These are phyloP conservation scores for Myotis planiceps DNA, from an alignment of 2,797 vertebrate genomes.

Conservation along the genomic window DNA sequence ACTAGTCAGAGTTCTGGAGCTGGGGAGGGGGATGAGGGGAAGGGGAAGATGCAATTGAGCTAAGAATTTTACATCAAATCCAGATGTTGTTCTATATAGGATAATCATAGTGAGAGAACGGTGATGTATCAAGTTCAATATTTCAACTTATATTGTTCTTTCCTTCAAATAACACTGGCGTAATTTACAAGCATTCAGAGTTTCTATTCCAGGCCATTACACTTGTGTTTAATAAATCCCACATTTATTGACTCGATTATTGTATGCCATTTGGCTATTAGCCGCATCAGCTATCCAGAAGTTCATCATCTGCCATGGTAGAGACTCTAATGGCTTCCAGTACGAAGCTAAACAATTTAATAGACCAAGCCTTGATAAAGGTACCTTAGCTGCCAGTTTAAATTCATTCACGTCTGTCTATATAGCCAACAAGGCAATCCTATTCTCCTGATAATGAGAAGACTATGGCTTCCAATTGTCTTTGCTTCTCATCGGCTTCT, in stretches of 20 bases:
- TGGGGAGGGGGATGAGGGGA: not conserved
- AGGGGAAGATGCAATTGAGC: constrained; percentile 5
- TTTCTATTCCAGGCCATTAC: not conserved
- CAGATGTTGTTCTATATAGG: not conserved
- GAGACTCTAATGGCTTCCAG: constrained; percentile 9
- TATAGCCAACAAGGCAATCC: not conserved
- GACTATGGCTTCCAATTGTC: not conserved
- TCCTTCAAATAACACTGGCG: not conserved
- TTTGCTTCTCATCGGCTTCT: not conserved
- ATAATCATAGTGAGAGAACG: not conserved
- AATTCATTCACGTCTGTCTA: constrained; percentile 31
- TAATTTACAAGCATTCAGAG: not conserved
- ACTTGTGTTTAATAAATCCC: constrained; percentile 34
- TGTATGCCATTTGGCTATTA: constrained; percentile 23
- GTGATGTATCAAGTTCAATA: not conserved
- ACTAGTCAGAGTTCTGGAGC: constrained; percentile 31
- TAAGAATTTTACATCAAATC: constrained; percentile 61
- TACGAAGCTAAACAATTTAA: constrained; percentile 28
- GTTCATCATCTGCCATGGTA: constrained; percentile 16
- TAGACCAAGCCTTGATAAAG: constrained; percentile 23
- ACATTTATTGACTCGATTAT: constrained; percentile 29
- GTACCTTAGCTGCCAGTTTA: constrained; percentile 22
- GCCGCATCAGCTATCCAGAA: not conserved
- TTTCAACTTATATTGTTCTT: not conserved
- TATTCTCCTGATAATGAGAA: not conserved